Evolutionary conservation across 2,797 vertebrate species (phyloP).

Genomic region (Gallirallus australis): DNA sequence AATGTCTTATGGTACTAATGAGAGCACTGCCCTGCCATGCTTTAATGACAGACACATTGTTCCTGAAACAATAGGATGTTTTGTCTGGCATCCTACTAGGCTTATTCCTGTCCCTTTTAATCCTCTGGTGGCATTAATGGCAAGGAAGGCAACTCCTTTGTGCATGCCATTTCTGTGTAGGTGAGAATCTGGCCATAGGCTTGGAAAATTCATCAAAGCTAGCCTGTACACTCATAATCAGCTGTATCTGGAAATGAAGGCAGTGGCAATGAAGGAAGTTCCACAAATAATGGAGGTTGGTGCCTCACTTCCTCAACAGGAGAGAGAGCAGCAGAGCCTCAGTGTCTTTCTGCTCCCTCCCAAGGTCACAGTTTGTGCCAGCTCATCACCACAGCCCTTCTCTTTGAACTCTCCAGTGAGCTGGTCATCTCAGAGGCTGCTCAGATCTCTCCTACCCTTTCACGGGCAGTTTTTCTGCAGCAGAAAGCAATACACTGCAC

Average conservation of each 20-base stretch:
- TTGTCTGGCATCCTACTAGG: background rate
- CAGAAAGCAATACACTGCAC: background rate
- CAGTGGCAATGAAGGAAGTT: background rate
- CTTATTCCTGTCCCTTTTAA: background rate
- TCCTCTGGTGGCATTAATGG: constrained; percentile 6
- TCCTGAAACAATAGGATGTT: constrained; percentile 1
- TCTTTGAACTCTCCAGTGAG: background rate
- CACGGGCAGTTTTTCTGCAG: background rate
- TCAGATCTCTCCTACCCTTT: background rate
- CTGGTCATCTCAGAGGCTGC: background rate
- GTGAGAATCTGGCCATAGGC: background rate
- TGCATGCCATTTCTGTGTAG: background rate
- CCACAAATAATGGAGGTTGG: background rate
- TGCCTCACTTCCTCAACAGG: background rate
- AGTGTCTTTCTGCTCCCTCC: background rate
- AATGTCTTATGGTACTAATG: background rate
- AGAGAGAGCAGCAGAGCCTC: background rate
- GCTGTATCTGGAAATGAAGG: background rate
- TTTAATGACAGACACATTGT: background rate
- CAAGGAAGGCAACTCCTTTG: constrained; percentile 3
- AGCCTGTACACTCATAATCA: background rate
- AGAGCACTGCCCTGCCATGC: background rate
- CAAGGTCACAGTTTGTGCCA: background rate
- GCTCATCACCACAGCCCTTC: background rate
- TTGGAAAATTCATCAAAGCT: constrained; percentile 13